Percentiles rank a stretch among this genome's conserved stretches.
phyloP scores from a whole-genome alignment of 2,113 vertebrate species.

The Pelvicachromis taeniatus region DNA sequence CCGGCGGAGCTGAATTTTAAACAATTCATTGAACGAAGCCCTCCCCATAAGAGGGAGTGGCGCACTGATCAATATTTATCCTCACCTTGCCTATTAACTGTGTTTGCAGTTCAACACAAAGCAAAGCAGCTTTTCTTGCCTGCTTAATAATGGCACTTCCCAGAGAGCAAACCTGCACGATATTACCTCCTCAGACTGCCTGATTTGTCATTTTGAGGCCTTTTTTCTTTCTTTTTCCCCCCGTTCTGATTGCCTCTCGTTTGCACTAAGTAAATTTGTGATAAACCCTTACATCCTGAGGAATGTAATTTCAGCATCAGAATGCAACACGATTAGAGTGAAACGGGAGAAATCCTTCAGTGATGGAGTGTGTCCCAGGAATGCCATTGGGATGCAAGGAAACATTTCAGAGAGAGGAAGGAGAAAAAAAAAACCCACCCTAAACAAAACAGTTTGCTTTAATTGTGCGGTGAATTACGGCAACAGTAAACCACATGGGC shows the following conservation, averaged over 20 bases:
- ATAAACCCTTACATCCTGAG: constrained; percentile 40
- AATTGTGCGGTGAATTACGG: constrained; percentile 58
- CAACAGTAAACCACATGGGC: constrained; percentile 38
- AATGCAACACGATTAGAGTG: constrained; percentile 30
- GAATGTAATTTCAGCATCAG: constrained; percentile 33
- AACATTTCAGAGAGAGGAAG: constrained; percentile 7
- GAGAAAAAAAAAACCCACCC: not conserved
- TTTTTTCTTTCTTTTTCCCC: not conserved
- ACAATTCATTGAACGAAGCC: not conserved
- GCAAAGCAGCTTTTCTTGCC: not conserved
- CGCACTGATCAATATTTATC: not conserved
- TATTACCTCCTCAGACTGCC: constrained; percentile 21
- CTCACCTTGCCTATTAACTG: not conserved
- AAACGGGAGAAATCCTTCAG: constrained; percentile 22
- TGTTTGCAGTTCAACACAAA: not conserved
- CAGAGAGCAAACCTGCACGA: constrained; percentile 11
- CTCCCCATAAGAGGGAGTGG: not conserved
- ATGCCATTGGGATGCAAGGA: not conserved
- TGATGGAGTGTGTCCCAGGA: constrained; percentile 4
- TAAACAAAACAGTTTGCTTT: constrained; percentile 36
- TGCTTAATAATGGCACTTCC: constrained; percentile 6
- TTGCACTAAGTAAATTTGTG: constrained; percentile 13
- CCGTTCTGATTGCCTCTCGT: constrained; percentile 31
- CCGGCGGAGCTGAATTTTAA: not conserved
- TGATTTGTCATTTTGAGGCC: constrained; percentile 32